Conservation (phyloP, 1,140 invertebrate genomes). For the Dinoponera quadriceps region DNA sequence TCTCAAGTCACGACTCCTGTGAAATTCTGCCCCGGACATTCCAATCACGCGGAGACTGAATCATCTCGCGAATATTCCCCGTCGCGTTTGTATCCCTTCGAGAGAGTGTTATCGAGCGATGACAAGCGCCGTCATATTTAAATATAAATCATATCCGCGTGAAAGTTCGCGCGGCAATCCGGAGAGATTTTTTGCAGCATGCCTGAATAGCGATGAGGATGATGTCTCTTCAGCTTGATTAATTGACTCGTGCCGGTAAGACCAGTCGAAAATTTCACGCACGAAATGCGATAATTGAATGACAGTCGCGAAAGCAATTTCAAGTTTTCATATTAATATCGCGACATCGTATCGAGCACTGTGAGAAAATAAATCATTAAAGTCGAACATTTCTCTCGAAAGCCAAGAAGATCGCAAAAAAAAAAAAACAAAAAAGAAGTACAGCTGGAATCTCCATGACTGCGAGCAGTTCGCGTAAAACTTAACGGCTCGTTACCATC, state of each 20-base stretch:
- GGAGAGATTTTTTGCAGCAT: too few relatives aligned
- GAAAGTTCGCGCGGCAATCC: too few relatives aligned
- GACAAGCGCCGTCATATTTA: not conserved
- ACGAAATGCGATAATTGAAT: not conserved
- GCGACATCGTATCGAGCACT: too few relatives aligned
- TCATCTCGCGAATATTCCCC: constrained; percentile 48
- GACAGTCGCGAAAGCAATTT: not conserved
- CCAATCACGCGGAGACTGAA: constrained; percentile 63
- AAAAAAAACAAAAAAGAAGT: not conserved
- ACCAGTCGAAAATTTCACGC: not conserved
- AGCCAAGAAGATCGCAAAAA: not conserved
- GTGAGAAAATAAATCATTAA: too few relatives aligned
- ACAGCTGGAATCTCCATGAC: not conserved
- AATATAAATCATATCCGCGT: too few relatives aligned
- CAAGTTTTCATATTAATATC: too few relatives aligned
- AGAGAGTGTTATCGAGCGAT: constrained; percentile 2
- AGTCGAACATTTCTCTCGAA: too few relatives aligned
- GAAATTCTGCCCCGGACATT: constrained; percentile 67
- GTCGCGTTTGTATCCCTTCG: not conserved
- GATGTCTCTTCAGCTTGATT: not conserved
- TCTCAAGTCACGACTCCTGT: constrained; percentile 68
- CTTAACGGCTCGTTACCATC: not conserved
- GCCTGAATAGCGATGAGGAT: not conserved
- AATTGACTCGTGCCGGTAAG: not conserved
- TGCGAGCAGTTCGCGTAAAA: not conserved